Conservation (phyloP, 2,113 vertebrate species). For the Boulengerochromis microlepis region DNA sequence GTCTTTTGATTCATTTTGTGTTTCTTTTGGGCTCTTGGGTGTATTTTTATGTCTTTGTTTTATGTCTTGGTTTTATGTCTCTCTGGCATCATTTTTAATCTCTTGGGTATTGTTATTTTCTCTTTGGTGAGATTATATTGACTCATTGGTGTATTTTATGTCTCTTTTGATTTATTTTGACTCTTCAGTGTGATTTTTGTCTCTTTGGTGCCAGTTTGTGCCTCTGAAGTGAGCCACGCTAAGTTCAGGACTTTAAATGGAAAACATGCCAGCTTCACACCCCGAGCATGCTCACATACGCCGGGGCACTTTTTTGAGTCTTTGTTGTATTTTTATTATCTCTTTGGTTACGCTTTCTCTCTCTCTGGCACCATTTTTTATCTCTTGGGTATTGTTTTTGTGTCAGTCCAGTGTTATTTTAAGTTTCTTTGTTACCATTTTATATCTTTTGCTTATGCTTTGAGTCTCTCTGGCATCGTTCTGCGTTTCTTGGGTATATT, state of each 20-base stretch:
- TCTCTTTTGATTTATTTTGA: background rate
- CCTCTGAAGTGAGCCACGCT: accelerated
- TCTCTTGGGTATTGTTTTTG: background rate
- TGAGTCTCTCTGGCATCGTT: background rate
- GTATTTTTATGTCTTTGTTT: background rate
- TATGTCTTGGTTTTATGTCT: background rate
- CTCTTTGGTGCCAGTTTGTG: background rate
- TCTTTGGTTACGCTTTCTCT: background rate
- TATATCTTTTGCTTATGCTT: background rate
- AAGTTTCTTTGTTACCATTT: background rate
- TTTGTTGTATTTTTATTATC: background rate
- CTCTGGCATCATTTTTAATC: background rate
- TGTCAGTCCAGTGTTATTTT: background rate
- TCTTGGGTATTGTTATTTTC: background rate
- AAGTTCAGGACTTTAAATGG: background rate
- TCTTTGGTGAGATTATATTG: background rate
- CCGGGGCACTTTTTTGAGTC: background rate
- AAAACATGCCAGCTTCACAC: background rate
- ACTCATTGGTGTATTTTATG: background rate
- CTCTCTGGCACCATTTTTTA: background rate
- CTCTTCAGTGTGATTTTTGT: background rate
- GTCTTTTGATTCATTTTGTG: background rate
- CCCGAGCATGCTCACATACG: background rate
- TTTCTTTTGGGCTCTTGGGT: background rate
- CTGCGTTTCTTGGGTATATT: background rate